These are phyloP conservation scores for Holothuria glaberrima DNA, from an alignment of 35 echinoderm and acorn worm species.

Conservation along the genomic window DNA sequence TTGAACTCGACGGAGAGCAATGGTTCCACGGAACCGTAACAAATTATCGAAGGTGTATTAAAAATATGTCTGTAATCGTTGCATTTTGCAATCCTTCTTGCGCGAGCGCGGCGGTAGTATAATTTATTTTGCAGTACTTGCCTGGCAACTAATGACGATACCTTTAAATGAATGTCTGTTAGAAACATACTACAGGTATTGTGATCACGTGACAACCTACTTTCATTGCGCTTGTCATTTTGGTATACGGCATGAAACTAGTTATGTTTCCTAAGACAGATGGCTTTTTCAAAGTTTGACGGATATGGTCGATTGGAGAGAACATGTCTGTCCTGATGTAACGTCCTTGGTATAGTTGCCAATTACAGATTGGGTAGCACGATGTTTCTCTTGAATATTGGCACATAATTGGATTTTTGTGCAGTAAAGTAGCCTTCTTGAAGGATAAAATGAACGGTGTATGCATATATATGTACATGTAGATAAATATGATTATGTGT, in stretches of 20 bases:
- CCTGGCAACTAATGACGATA: not conserved
- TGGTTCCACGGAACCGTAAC: slow-evolving; percentile 21
- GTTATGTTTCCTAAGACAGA: slow-evolving; percentile 12
- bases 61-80: slow-evolving; percentile 27
- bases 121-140: slow-evolving; percentile 3
- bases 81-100: slow-evolving; percentile 26
- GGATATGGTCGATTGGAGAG: slow-evolving; percentile 10
- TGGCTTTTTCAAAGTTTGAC: slow-evolving; percentile 10
- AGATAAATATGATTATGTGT: too few species aligned
- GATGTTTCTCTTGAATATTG: too few species aligned
- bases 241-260: not conserved
- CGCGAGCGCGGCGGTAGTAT: not conserved
- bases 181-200: not conserved
- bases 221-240: too few species aligned
- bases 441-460: too few species aligned
- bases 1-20: slow-evolving; percentile 2
- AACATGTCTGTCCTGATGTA: too few species aligned
- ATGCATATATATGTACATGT: too few species aligned
- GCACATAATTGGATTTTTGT: too few species aligned
- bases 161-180: not conserved
- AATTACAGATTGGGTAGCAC: too few species aligned
- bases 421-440: too few species aligned
- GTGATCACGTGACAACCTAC: not conserved
- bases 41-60: not conserved
- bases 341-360: too few species aligned